Evolutionary conservation across 2,797 vertebrate species (phyloP).

Genomic region (Platalea minor): DNA sequence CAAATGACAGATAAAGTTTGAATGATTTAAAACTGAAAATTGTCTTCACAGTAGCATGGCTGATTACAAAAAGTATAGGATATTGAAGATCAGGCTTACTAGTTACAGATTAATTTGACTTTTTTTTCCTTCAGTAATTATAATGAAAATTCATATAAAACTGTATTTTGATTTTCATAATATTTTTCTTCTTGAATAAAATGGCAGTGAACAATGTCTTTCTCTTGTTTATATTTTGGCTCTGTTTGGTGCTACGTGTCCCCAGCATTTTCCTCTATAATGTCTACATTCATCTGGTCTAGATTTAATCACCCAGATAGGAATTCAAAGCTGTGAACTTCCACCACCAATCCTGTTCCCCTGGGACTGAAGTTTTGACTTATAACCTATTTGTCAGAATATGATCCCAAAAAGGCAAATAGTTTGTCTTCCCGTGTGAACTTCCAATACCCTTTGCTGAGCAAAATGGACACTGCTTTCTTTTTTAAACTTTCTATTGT

Average conservation of each 20-base stretch:
- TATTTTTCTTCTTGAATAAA: neutral
- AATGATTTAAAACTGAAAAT: neutral
- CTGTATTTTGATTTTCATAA: neutral
- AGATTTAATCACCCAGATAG: neutral
- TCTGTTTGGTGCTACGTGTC: neutral
- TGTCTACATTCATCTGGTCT: neutral
- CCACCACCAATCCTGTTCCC: neutral
- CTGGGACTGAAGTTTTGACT: neutral
- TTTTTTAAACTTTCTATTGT: neutral
- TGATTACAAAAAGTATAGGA: neutral
- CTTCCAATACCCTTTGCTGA: neutral
- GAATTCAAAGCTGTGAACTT: neutral
- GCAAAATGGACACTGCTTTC: neutral
- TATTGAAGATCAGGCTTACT: neutral
- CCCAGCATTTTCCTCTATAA: neutral
- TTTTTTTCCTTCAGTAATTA: neutral
- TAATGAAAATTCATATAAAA: neutral
- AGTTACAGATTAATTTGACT: neutral
- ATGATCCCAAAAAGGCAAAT: neutral
- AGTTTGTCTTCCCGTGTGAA: neutral
- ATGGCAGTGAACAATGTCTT: neutral
- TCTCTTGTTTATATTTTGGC: neutral
- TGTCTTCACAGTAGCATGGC: neutral
- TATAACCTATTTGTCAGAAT: neutral
- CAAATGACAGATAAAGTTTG: neutral